Base-by-base conservation (phyloP, 2,888 invertebrate species). In the Cenopis cana region DNA sequence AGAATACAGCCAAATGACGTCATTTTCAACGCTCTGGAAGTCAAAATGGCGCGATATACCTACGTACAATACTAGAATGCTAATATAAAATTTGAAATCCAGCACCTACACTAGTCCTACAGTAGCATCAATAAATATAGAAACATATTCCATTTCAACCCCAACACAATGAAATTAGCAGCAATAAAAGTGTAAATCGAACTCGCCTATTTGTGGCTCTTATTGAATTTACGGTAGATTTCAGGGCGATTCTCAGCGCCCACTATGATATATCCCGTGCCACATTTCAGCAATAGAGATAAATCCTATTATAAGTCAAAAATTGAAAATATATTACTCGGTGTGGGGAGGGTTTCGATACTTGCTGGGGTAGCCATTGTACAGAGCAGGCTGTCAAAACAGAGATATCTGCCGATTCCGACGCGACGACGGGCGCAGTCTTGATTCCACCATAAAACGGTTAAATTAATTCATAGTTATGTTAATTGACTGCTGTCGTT, bases 321-420 rank as follows among this genome's bases (percentile, higher is more conserved):
- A 91, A 91, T 93, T 91, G 90, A 90, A 91, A 90, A 91, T 91
- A 90, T 91, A 92, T 92, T 88, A 89, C 88, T 82, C 82, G 78
- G 52, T 80, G 84, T 82, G 83, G 87, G 89, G 83, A 84, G 82
- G 81, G 81, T 74, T 81, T 79, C 85, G 85, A 86, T 89, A 85
- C 84, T 83, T 81, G 79, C 78, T 75, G 81, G 65, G 80, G 76
- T 75, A 76, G 80, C 82, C 83, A 84, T 86, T 87, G 84, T 86
- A 85, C 84, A 85, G 87, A 84, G 83, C 78, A 84, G 78, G 73
- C 89, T 91, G 89, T 82, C 84, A 89, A 85, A 90, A 90, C 89
- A 91, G 83, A 88, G 89, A 91, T 90, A 89, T 85, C 83, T 82
- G 74, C 73, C 59, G 69, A 74, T 73, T 55, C 55, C 55, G 56